Conservation (phyloP, 1,140 invertebrate genomes). For the Meloidogyne floridensis region DNA sequence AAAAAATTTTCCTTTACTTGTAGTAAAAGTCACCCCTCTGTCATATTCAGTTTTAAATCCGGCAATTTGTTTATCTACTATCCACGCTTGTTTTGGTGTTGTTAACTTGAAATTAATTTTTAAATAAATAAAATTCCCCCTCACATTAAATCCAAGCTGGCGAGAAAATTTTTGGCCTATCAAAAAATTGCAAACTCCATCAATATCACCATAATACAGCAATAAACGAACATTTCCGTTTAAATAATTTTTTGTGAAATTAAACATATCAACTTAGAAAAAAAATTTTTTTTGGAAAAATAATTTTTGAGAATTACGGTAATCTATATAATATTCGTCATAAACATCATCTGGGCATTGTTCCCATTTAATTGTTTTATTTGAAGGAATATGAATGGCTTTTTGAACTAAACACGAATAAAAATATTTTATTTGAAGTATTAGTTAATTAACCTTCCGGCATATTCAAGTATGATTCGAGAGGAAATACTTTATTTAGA, state of each 20-base stretch:
- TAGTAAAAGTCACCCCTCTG: slow-evolving; percentile 52
- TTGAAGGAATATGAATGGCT: background rate
- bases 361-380: background rate
- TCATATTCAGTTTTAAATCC: slow-evolving; percentile 60
- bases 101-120: slow-evolving; percentile 12
- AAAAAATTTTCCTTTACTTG: slow-evolving; percentile 18
- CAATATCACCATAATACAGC: slow-evolving; percentile 71
- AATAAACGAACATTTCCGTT: slow-evolving; percentile 66
- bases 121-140: background rate
- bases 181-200: slow-evolving; percentile 71
- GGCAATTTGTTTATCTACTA: slow-evolving; percentile 53
- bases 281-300: slow-evolving; percentile 42
- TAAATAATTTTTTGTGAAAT: slow-evolving; percentile 55
- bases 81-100: slow-evolving; percentile 52
- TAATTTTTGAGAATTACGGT: slow-evolving; percentile 43
- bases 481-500: background rate
- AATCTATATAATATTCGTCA: slow-evolving; percentile 42
- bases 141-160: slow-evolving; percentile 43
- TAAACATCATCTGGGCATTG: slow-evolving; percentile 32
- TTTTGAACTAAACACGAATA: background rate
- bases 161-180: slow-evolving; percentile 58
- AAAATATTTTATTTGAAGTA: background rate
- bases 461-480: background rate
- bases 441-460: background rate
- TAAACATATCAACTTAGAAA: slow-evolving; percentile 48